Evolutionary conservation across 2,113 vertebrate genomes (phyloP).

Genomic region (Laticauda laticaudata): DNA sequence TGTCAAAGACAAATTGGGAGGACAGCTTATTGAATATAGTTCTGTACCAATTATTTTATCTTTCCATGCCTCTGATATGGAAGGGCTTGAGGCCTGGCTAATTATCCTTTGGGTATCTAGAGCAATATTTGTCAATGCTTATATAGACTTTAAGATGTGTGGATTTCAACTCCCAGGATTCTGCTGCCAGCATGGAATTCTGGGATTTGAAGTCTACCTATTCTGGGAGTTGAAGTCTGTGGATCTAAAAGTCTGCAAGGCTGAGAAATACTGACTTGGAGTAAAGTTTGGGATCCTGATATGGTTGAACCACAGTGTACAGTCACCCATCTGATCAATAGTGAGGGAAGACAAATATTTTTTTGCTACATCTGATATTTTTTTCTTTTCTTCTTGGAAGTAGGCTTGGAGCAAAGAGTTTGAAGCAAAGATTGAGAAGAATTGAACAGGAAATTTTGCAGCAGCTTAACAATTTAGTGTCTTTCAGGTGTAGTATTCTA

Average conservation of each 20-base stretch:
- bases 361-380: not conserved
- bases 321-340: not conserved
- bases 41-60: not conserved
- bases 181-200: not conserved
- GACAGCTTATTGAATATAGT: not conserved
- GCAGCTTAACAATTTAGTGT: not conserved
- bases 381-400: not conserved
- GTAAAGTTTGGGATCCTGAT: not conserved
- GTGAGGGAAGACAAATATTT: not conserved
- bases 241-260: not conserved
- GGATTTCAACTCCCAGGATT: not conserved
- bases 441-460: not conserved
- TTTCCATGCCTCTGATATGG: no score
- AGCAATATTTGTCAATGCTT: not conserved
- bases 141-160: no score
- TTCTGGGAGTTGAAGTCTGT: no score
- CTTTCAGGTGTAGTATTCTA: not conserved
- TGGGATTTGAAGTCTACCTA: no score
- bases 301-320: not conserved
- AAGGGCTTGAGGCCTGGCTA: not conserved
- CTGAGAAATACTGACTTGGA: not conserved
- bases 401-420: not conserved
- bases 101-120: not conserved
- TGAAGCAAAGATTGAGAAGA: not conserved
- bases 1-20: not conserved